A percentile compares a stretch with the other conserved stretches of the same genome.
phyloP scores from a whole-genome alignment of 1,140 invertebrate species.

The Laodelphax striatellus region DNA sequence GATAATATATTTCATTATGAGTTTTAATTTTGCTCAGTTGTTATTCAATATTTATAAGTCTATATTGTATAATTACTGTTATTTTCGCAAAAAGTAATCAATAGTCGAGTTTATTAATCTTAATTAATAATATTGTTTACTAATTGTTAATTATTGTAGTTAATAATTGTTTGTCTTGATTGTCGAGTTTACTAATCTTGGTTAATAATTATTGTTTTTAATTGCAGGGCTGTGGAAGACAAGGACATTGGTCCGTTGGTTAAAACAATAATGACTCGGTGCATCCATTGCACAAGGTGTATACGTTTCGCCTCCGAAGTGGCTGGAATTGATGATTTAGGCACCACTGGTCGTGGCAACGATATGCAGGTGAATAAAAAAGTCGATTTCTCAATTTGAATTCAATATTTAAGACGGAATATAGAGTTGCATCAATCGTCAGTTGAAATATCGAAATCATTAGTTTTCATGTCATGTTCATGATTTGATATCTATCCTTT shows the following conservation, averaged over 20 bases:
- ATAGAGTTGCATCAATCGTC: too few species aligned
- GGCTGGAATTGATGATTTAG: constrained; percentile 94
- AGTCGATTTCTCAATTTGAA: not conserved
- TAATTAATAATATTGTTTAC: too few species aligned
- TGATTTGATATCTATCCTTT: too few species aligned
- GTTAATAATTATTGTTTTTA: too few species aligned
- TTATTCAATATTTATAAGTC: not conserved
- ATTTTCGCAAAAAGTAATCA: too few species aligned
- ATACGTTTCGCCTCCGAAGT: constrained; percentile 95
- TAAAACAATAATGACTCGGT: constrained; percentile 99
- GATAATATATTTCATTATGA: not conserved
- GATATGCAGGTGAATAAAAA: constrained; percentile 72
- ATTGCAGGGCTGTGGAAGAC: constrained; percentile 87
- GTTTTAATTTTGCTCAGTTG: not conserved
- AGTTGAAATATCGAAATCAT: too few species aligned
- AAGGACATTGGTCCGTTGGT: constrained; percentile 97
- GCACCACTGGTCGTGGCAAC: constrained; percentile 88
- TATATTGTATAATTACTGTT: too few species aligned
- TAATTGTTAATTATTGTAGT: constrained; percentile 14
- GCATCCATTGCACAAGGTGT: constrained; percentile 98
- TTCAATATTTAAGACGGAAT: not conserved
- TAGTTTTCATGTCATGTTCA: too few species aligned
- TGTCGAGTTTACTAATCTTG: too few species aligned
- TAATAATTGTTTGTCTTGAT: too few species aligned
- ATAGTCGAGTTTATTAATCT: too few species aligned